phyloP scores from a whole-genome alignment of 2,113 vertebrate genomes.

The Saguinus midas region DNA sequence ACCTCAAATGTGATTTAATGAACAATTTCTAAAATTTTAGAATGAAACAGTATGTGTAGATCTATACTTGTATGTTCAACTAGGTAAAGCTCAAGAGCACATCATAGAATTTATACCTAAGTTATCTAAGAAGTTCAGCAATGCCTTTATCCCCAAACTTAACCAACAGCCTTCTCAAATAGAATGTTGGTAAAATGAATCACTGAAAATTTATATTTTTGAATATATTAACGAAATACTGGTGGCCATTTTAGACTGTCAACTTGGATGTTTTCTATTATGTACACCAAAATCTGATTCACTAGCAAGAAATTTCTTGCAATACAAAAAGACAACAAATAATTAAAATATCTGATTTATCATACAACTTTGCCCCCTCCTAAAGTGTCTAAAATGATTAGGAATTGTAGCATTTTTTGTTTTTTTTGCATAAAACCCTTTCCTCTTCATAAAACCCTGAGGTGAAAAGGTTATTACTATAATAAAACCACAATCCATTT shows the following conservation, averaged over 20 bases:
- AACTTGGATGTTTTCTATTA: neutral
- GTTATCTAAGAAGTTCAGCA: constrained; percentile 32
- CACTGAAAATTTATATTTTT: constrained; percentile 43
- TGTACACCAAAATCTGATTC: neutral
- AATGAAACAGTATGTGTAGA: neutral
- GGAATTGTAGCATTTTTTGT: neutral
- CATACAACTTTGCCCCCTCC: constrained; percentile 48
- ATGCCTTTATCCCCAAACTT: neutral
- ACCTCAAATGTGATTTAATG: constrained; percentile 10
- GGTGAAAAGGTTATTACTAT: constrained; percentile 42
- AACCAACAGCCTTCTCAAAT: constrained; percentile 14
- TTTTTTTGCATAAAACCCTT: constrained; percentile 57
- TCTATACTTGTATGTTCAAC: neutral
- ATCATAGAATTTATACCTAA: constrained; percentile 47
- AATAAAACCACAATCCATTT: neutral
- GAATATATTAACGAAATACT: constrained; percentile 52
- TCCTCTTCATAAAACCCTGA: constrained; percentile 68
- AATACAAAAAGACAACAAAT: constrained; percentile 65
- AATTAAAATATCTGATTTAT: constrained; percentile 66
- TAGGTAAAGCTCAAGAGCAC: constrained; percentile 31
- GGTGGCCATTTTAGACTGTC: constrained; percentile 33
- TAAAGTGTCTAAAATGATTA: constrained; percentile 55
- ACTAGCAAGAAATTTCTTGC: constrained; percentile 40
- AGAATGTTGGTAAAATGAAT: neutral
- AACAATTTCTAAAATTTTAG: constrained; percentile 46